Evolutionary conservation across 30 jellyfish, hydroid and myxozoan genomes (phyloP).

Genomic region (Turritopsis dohrnii): DNA sequence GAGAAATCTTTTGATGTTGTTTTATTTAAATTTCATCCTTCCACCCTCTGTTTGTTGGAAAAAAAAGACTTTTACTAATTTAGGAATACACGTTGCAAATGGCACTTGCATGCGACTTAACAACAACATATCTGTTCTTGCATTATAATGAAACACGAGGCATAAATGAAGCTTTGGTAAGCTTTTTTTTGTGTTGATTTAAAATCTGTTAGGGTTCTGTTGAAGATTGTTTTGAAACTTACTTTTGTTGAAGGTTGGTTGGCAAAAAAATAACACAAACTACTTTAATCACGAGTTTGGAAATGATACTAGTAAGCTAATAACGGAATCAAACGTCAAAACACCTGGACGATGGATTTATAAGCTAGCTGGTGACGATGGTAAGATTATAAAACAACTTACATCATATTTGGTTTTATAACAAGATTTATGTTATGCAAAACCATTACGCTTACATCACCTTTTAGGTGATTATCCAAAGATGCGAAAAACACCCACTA

Average conservation of each 20-base stretch:
- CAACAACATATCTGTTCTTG: slow-evolving; percentile 13
- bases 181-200: not conserved
- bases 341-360: not conserved
- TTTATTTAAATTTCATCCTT: no score
- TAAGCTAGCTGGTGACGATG: not conserved
- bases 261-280: not conserved
- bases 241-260: not conserved
- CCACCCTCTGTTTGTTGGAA: no score
- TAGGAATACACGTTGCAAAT: not conserved
- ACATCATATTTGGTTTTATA: no score
- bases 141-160: slow-evolving; percentile 14
- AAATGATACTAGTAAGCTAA: not conserved
- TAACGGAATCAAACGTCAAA: not conserved
- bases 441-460: no score
- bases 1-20: not conserved
- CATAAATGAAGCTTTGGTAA: not conserved
- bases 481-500: slow-evolving; percentile 1
- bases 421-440: no score
- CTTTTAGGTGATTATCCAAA: slow-evolving; percentile 11
- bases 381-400: no score
- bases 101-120: slow-evolving; percentile 15
- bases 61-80: not conserved
- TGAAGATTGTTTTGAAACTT: not conserved
- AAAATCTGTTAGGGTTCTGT: not conserved
- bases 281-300: not conserved